Conservation (phyloP, 2,888 invertebrate species). For the Odontomyia ornata region DNA sequence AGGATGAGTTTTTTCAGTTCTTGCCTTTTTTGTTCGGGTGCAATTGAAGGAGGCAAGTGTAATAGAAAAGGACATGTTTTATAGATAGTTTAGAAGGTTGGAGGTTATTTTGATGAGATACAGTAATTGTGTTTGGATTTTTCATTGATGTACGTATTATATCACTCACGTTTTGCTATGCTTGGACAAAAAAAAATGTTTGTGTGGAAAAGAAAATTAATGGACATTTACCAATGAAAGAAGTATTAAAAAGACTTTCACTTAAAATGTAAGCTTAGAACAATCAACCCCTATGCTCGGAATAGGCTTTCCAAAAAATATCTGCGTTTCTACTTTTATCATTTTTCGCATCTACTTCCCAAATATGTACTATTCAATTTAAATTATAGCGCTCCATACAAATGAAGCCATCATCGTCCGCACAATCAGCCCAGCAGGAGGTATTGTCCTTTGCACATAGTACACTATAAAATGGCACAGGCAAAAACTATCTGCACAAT, state of each 20-base stretch:
- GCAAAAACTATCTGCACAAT: not conserved
- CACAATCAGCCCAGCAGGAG: slow-evolving; percentile 1
- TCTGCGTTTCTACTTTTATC: too few species aligned
- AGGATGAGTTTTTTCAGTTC: not conserved
- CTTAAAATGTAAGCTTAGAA: too few species aligned
- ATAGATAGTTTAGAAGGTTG: slow-evolving; percentile 8
- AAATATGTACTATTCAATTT: not conserved
- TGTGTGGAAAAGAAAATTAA: too few species aligned
- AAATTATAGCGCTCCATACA: slow-evolving; percentile 21
- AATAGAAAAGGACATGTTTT: not conserved
- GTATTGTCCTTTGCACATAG: slow-evolving; percentile 10
- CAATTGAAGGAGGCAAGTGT: slow-evolving; percentile 36
- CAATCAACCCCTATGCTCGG: too few species aligned
- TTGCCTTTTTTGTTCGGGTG: not conserved
- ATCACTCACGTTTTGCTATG: not conserved
- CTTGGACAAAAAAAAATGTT: not conserved
- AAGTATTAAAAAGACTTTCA: too few species aligned
- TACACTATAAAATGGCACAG: not conserved
- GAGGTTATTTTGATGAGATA: slow-evolving; percentile 8
- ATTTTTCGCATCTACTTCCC: too few species aligned
- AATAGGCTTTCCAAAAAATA: too few species aligned
- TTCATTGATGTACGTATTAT: not conserved
- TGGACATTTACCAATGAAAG: too few species aligned
- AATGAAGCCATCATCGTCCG: slow-evolving; percentile 12
- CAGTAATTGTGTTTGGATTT: not conserved